These are phyloP conservation scores for Drosophila yooni DNA, from an alignment of 2,888 invertebrate species.

Conservation along the genomic window DNA sequence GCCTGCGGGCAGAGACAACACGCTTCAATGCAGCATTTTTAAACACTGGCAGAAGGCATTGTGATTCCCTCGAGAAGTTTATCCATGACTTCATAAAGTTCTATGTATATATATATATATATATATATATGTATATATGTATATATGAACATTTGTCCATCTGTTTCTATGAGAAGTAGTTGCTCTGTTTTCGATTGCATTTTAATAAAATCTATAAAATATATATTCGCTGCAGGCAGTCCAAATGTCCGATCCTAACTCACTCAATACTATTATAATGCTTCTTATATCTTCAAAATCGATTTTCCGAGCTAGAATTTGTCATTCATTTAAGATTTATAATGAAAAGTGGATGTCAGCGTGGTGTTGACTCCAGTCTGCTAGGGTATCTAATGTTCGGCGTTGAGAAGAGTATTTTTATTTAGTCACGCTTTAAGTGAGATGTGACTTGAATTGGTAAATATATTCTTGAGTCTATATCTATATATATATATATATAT, in stretches of 20 bases:
- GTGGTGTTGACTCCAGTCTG: rapidly evolving
- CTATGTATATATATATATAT: background rate
- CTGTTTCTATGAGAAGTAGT: background rate
- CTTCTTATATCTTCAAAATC: background rate
- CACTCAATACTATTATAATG: background rate
- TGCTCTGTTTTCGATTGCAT: background rate
- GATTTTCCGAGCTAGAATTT: background rate
- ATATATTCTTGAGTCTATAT: background rate
- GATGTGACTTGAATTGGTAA: background rate
- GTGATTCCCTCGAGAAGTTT: background rate
- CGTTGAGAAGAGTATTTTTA: background rate
- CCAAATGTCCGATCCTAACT: background rate
- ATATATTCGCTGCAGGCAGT: background rate
- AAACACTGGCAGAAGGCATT: background rate
- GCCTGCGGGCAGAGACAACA: constrained; percentile 38
- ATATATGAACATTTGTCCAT: no score
- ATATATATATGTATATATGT: background rate
- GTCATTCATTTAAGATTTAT: background rate
- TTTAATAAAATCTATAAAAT: background rate
- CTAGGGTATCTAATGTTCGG: rapidly evolving
- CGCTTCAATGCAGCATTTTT: constrained; percentile 21
- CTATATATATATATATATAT: background rate
- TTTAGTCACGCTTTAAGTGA: background rate
- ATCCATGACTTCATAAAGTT: background rate
- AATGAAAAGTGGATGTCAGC: rapidly evolving